Base-by-base conservation (phyloP, 2,888 invertebrate species). In the Pandemis cinnamomeana region DNA sequence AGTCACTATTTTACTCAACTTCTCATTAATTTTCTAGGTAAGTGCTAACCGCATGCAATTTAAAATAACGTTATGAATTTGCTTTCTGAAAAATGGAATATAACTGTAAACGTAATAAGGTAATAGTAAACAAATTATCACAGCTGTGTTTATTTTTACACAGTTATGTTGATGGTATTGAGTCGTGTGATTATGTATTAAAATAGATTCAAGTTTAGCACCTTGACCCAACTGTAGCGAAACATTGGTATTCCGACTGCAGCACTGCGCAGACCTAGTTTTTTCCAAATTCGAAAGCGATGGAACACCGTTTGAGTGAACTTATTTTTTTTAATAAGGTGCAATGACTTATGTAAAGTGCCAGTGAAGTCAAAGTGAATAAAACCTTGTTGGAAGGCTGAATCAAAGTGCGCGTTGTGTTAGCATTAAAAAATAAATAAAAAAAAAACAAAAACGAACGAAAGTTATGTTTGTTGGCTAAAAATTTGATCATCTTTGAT, bases 161-260 rank as follows among this genome's bases (percentile, higher is more conserved):
- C 10, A 58, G 8, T 46, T 41, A 42, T 67, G 67, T 61, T 53
- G 67, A 71, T 61, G 53, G 44, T 41, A 55, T 67, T 68, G 15
- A 42, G 20, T 58, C 20, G 58, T 58, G 51, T 67, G 74, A 67
- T 74, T 71, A 75, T 71, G 51, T 20, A 69, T 61, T n/a, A 61
- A 74, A 76, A 77, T 77, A 77, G 77, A 76, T 71, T 74, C 74
- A 74, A 74, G 74, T 71, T 67, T 71, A 71, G n/a, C 66, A 80
- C 90, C 90, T 91, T 91, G 91, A 91, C 91, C 91, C 87, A 85
- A 80, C 84, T 79, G 55, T 55, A 41, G 10, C 44, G 75, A 78
- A 77, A 83, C 85, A 87, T 87, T 87, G 86, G 79, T 81, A 87
- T 87, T 85, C 83, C 78, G 67, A 79, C 79, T 82, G 80, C 83